Base-by-base conservation (phyloP, 2,797 vertebrate genomes). In the Otolemur crassicaudatus region DNA sequence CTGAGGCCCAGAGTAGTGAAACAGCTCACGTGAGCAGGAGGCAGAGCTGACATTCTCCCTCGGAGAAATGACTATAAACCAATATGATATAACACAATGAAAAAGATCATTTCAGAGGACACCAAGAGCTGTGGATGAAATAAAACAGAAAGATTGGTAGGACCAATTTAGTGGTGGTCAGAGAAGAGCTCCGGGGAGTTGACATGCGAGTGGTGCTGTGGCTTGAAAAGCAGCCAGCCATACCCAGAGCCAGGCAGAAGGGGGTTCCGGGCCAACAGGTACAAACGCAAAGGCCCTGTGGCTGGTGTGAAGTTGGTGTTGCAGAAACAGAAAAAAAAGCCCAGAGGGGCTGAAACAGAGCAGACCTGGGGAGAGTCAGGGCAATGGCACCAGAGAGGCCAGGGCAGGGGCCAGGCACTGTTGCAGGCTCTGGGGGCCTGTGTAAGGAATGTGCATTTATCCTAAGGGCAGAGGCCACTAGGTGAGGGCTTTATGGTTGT, bases 241-340 rank as follows among this genome's bases (percentile, higher is more conserved):
- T 0, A n/a, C 77, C 46, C 67, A 40, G 49, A 77, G 56, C 72
- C 75, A 43, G 70, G 22, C 63, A 85, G 73, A 34, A 84, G 53
- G 87, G 8, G 2, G 16, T 16, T 88, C 70, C 13, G 53, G 88
- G 29, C 61, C 29, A 23, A 63, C n/a, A 27, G 58, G 37, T 4
- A 2, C 63, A 43, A 19, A 60, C 43, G 58, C 87, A 53, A 88
- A 95, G 56, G 43, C 14, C 91, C 87, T 67, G 63, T 53, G 56
- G 83, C 69, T 2, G 6, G 20, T 31, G 34, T 9, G 6, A 77
- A 69, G 7, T 22, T 49, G n/a, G 19, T 34, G 22, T 46, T 14
- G 34, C 63, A 63, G 9, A 75, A 77, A 63, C 14, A 49, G 20
- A 90, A 76, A 40, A 17, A 27, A 67, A 79, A 70, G 11, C 1